A percentile compares a stretch with the other conserved stretches of the same genome.
These are phyloP conservation scores for Pantherophis vulpinus DNA, from an alignment of 2,797 vertebrate species.

Conservation along the genomic window DNA sequence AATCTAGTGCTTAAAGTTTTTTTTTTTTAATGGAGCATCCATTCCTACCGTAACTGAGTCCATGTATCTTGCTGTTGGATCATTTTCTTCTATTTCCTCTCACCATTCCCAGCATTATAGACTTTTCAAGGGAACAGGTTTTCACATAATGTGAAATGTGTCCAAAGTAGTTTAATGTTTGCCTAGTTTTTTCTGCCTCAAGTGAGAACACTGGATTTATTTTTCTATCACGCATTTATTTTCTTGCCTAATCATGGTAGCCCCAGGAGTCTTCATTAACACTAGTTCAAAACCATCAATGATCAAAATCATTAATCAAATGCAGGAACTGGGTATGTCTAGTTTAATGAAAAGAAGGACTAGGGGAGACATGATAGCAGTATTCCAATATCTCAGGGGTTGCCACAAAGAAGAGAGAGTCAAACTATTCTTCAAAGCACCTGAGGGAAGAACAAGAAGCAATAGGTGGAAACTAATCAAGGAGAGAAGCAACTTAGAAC, in stretches of 20 bases:
- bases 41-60: neutral
- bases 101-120: neutral
- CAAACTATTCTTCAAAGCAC: too few relatives aligned
- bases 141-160: neutral
- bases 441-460: too few relatives aligned
- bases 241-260: neutral
- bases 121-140: neutral
- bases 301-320: neutral
- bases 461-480: too few relatives aligned
- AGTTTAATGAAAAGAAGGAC: too few relatives aligned
- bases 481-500: too few relatives aligned
- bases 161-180: neutral
- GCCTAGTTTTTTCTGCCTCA: neutral
- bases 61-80: neutral
- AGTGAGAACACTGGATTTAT: neutral
- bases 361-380: too few relatives aligned
- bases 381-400: too few relatives aligned
- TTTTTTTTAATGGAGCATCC: neutral
- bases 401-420: too few relatives aligned
- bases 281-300: neutral
- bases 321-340: too few relatives aligned
- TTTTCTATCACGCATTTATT: neutral
- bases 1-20: neutral
- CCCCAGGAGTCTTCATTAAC: neutral
- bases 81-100: neutral